Percentiles rank a stretch among this genome's conserved stretches.
Evolutionary conservation across 2,888 invertebrate genomes (phyloP).

Genomic region (Callosobruchus maculatus): DNA sequence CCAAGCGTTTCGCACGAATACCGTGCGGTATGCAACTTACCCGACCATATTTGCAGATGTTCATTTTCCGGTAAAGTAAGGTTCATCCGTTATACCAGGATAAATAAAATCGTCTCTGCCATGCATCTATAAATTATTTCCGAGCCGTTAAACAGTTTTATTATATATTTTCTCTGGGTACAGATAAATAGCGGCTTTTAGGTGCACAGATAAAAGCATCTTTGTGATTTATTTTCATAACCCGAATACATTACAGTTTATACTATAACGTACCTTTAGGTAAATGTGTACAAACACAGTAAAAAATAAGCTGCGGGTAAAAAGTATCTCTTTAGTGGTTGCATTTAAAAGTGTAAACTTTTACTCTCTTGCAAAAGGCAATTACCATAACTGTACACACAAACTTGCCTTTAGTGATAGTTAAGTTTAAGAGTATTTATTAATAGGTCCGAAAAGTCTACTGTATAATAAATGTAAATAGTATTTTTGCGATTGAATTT

Average conservation of each 20-base stretch:
- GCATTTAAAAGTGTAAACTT: no score
- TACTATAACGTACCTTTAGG: neutral
- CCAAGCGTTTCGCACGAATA: neutral
- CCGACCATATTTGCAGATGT: neutral
- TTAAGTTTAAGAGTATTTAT: no score
- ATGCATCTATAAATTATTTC: neutral
- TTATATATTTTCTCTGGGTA: neutral
- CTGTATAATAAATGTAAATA: no score
- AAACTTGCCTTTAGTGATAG: no score
- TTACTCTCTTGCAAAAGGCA: no score
- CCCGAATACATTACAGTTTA: neutral
- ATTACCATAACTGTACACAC: no score
- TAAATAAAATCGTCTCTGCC: neutral
- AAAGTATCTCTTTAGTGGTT: no score
- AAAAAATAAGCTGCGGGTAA: no score
- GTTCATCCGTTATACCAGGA: neutral
- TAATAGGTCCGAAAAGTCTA: no score
- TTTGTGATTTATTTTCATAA: neutral
- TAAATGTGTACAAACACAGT: no score
- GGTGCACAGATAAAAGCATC: neutral
- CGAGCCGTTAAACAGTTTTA: neutral
- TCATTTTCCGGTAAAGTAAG: neutral
- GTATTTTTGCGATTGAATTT: no score
- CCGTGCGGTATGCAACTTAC: neutral
- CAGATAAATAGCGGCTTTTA: neutral